Conservation (phyloP, 2,888 invertebrate genomes). For the Apamea crenata region DNA sequence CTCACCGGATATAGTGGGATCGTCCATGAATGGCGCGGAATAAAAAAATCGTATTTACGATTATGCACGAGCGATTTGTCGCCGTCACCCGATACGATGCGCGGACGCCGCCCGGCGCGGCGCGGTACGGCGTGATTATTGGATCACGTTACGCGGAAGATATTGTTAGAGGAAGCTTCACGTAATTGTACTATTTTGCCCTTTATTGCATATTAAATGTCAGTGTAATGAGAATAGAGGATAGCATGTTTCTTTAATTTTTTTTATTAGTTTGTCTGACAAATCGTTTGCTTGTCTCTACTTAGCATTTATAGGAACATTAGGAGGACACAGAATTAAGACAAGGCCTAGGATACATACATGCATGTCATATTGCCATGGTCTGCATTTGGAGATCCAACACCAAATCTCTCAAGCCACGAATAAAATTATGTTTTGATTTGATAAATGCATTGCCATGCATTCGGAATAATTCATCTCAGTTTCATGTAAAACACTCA, state of each 20-base stretch:
- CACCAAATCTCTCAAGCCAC: neutral
- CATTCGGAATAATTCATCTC: slow-evolving; percentile 56
- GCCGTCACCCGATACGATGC: slow-evolving; percentile 85
- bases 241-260: slow-evolving; percentile 17
- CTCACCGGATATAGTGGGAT: slow-evolving; percentile 86
- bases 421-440: slow-evolving; percentile 37
- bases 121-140: slow-evolving; percentile 80
- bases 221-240: slow-evolving; percentile 42
- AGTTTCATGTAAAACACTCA: slow-evolving; percentile 65
- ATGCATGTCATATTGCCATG: neutral
- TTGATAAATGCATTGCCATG: slow-evolving; percentile 34
- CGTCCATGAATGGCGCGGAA: slow-evolving; percentile 79
- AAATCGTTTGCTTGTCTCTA: neutral
- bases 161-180: slow-evolving; percentile 73
- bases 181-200: slow-evolving; percentile 63
- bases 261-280: neutral
- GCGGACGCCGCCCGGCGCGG: slow-evolving; percentile 74
- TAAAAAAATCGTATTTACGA: slow-evolving; percentile 87
- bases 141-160: slow-evolving; percentile 84
- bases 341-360: neutral
- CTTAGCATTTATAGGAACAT: neutral
- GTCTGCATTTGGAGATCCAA: neutral
- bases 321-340: neutral
- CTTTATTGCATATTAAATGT: slow-evolving; percentile 62
- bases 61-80: slow-evolving; percentile 89